Evolutionary conservation across 2,888 invertebrate species (phyloP).

Genomic region (Hetaerina titia): DNA sequence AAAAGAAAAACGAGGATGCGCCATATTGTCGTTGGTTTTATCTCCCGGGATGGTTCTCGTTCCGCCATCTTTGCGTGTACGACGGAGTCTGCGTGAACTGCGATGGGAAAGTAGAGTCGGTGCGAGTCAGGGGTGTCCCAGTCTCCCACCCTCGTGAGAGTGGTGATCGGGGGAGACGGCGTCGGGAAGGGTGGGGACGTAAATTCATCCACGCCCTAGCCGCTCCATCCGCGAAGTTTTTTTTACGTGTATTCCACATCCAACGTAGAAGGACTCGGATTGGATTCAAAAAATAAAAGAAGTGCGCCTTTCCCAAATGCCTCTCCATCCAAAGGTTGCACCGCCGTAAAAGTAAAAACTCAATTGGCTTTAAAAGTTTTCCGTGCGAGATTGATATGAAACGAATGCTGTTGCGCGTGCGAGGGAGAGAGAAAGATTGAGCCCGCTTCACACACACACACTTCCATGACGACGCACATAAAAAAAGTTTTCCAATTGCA

Average conservation of each 20-base stretch:
- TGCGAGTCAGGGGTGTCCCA: background rate
- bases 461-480: background rate
- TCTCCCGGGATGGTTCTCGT: background rate
- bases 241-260: background rate
- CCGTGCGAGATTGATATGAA: background rate
- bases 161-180: background rate
- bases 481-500: background rate
- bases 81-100: background rate
- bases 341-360: background rate
- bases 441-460: background rate
- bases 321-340: background rate
- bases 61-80: background rate
- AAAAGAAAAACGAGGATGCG: background rate
- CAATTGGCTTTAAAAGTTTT: conserved; percentile 8
- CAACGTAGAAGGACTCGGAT: background rate
- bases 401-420: background rate
- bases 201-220: background rate
- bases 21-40: conserved; percentile 35
- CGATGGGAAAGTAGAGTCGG: background rate
- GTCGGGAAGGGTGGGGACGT: background rate
- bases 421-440: background rate
- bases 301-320: background rate
- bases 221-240: background rate
- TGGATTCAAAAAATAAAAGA: background rate
- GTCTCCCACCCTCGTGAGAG: background rate